phyloP scores from a whole-genome alignment of 35 echinoderm and acorn worm species.

The Eucidaris tribuloides region DNA sequence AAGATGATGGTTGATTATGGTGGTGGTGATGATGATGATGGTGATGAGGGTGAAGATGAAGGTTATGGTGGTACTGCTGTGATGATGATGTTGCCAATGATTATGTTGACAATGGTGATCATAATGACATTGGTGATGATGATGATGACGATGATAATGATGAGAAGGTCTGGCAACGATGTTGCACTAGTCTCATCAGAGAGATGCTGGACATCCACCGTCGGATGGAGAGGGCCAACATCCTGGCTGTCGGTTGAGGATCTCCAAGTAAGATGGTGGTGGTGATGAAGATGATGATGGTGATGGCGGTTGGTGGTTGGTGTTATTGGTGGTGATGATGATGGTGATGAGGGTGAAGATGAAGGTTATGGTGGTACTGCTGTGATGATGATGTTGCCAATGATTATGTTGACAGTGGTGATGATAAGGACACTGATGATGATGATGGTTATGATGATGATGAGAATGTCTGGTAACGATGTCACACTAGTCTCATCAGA shows the following conservation, averaged over 20 bases:
- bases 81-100: slow-evolving; percentile 4
- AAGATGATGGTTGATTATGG: not conserved
- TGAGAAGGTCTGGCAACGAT: slow-evolving; percentile 43
- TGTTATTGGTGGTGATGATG: slow-evolving; percentile 10
- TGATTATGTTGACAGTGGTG: not conserved
- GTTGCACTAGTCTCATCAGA: slow-evolving; percentile 42
- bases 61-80: not conserved
- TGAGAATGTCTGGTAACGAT: slow-evolving; percentile 47
- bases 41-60: not conserved
- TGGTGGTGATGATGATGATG: slow-evolving; percentile 17
- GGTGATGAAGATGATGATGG: not conserved
- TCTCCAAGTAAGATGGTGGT: slow-evolving; percentile 52
- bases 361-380: not conserved
- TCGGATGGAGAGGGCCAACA: slow-evolving; percentile 73
- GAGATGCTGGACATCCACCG: slow-evolving; percentile 54
- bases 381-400: not conserved
- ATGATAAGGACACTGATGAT: no score
- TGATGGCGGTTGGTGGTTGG: not conserved
- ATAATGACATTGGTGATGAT: not conserved
- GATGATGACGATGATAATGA: not conserved
- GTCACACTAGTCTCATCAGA: slow-evolving; percentile 41
- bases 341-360: slow-evolving; percentile 2
- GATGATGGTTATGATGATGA: no score
- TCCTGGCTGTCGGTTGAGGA: slow-evolving; percentile 75
- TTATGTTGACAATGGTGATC: not conserved